These are phyloP conservation scores for Entomobrya proxima DNA, from an alignment of 2,888 invertebrate species.

Conservation along the genomic window DNA sequence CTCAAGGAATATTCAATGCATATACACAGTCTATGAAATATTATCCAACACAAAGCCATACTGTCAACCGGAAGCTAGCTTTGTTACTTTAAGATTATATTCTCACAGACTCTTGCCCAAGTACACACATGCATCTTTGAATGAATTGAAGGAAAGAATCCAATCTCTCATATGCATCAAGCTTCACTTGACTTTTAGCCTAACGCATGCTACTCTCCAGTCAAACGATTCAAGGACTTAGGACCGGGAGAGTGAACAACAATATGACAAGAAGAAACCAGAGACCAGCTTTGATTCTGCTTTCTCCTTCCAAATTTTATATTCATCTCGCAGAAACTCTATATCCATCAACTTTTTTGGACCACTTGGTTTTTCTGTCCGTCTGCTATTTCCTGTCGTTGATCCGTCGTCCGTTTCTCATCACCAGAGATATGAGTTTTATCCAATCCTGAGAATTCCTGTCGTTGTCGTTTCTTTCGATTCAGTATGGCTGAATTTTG, in stretches of 20 bases:
- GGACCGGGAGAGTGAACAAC: not conserved
- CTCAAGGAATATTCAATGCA: not conserved
- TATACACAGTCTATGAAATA: not conserved
- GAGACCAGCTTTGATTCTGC: not conserved
- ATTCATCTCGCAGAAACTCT: conserved; percentile 7
- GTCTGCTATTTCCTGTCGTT: conserved; percentile 57
- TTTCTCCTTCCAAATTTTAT: conserved; percentile 29
- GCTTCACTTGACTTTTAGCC: conserved; percentile 63
- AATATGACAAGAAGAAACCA: too few relatives aligned
- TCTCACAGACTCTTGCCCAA: conserved; percentile 6
- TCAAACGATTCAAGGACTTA: conserved; percentile 26
- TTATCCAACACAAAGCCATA: conserved; percentile 19
- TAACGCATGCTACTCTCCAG: conserved; percentile 11
- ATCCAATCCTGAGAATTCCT: not conserved
- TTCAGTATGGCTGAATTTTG: not conserved
- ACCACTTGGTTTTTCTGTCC: conserved; percentile 23
- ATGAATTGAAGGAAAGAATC: conserved; percentile 36
- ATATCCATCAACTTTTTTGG: conserved; percentile 24
- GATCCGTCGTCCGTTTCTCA: conserved; percentile 39
- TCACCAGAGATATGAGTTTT: conserved; percentile 52
- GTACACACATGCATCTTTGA: conserved; percentile 37
- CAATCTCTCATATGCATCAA: conserved; percentile 62
- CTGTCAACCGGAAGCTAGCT: conserved; percentile 42
- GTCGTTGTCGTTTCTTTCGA: not conserved
- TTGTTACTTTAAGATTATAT: conserved; percentile 46